These are phyloP conservation scores for Scrobipalpa atriplicella DNA, from an alignment of 2,888 invertebrate genomes.

Conservation along the genomic window DNA sequence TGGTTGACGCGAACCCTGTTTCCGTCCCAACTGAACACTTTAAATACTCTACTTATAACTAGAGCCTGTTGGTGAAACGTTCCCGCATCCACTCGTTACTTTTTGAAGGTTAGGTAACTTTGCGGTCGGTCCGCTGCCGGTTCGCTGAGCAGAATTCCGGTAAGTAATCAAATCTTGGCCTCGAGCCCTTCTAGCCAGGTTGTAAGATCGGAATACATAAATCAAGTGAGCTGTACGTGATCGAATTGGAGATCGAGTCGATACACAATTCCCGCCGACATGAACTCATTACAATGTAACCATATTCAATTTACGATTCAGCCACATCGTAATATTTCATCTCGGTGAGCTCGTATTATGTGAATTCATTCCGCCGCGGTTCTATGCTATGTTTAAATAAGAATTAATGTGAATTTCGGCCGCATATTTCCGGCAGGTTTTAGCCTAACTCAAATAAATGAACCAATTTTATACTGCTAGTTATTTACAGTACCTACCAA, in stretches of 20 bases:
- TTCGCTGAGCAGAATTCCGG: conserved; percentile 55
- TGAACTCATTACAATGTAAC: conserved; percentile 78
- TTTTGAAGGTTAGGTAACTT: conserved; percentile 46
- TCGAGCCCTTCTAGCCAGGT: conserved; percentile 44
- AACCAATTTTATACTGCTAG: conserved; percentile 23
- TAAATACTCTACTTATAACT: conserved; percentile 48
- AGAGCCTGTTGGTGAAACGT: conserved; percentile 48
- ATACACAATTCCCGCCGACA: conserved; percentile 69
- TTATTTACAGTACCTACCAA: not conserved
- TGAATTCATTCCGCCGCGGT: conserved; percentile 52
- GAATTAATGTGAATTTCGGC: conserved; percentile 50
- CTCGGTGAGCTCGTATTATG: conserved; percentile 51
- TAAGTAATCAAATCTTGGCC: conserved; percentile 73
- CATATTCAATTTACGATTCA: conserved; percentile 76
- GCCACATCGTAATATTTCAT: conserved; percentile 76
- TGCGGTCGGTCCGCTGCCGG: conserved; percentile 56
- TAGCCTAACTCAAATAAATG: conserved; percentile 26
- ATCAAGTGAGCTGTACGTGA: conserved; percentile 76
- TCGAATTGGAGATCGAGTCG: conserved; percentile 75
- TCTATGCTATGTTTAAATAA: conserved; percentile 54
- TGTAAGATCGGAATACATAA: conserved; percentile 73
- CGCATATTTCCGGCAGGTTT: conserved; percentile 43
- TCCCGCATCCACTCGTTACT: conserved; percentile 4
- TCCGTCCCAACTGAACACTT: conserved; percentile 44
- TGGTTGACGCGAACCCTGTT: not conserved